Evolutionary conservation across 2,797 vertebrate genomes (phyloP).

Genomic region (Stomatorhinus walkeri): DNA sequence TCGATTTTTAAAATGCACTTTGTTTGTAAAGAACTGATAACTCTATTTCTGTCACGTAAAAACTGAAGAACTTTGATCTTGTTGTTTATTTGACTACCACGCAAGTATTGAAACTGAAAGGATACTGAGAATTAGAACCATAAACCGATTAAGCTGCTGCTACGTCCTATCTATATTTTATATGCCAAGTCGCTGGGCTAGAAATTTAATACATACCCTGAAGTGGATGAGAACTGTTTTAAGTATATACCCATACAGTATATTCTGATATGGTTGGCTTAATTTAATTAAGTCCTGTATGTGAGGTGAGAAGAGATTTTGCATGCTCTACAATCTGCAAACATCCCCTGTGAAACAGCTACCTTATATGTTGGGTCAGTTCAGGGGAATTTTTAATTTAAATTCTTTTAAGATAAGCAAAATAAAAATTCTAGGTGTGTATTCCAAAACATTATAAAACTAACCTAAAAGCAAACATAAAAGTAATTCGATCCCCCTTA

Average conservation of each 20-base stretch:
- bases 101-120: conserved; percentile 72
- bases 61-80: conserved; percentile 46
- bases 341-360: conserved; percentile 19
- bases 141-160: conserved; percentile 57
- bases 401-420: conserved; percentile 37
- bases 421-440: conserved; percentile 26
- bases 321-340: conserved; percentile 48
- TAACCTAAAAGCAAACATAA: not conserved
- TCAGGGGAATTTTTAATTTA: not conserved
- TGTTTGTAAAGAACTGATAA: conserved; percentile 58
- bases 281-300: conserved; percentile 26
- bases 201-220: conserved; percentile 59
- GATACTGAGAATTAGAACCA: conserved; percentile 52
- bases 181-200: conserved; percentile 38
- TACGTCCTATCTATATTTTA: conserved; percentile 50
- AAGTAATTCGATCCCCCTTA: conserved; percentile 47
- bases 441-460: conserved; percentile 12
- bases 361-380: conserved; percentile 13
- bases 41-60: conserved; percentile 56
- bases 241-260: conserved; percentile 50
- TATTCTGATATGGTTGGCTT: conserved; percentile 59
- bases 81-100: conserved; percentile 61
- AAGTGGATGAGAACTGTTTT: conserved; percentile 48
- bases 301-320: conserved; percentile 42
- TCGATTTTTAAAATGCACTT: conserved; percentile 71